Evolutionary conservation across 2,888 invertebrate species (phyloP).

Genomic region (Trissoscelio sp.): DNA sequence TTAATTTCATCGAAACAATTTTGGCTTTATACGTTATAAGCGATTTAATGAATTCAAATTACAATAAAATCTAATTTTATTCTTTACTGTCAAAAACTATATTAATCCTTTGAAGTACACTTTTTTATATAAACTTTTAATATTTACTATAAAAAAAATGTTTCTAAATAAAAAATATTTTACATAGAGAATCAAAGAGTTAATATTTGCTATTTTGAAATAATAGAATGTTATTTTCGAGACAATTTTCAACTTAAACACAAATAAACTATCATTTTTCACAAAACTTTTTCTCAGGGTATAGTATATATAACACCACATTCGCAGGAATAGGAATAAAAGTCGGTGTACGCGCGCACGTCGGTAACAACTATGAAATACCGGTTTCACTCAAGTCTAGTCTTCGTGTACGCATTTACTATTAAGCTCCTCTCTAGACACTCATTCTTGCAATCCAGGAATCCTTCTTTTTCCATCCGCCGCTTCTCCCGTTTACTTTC

Average conservation of each 20-base stretch:
- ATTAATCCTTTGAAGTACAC: no score
- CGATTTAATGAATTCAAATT: no score
- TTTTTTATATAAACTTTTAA: no score
- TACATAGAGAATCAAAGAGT: no score
- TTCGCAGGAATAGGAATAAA: constrained; percentile 41
- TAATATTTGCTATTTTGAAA: no score
- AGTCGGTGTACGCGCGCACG: constrained; percentile 32
- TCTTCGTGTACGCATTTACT: constrained; percentile 62
- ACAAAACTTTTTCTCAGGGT: not conserved
- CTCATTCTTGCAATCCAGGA: constrained; percentile 65
- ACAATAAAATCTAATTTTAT: no score
- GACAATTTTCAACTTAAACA: no score
- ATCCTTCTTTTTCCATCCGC: constrained; percentile 58
- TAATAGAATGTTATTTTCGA: not conserved
- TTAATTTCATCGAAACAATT: constrained; percentile 8
- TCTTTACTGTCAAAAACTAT: no score
- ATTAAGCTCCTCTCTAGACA: constrained; percentile 63
- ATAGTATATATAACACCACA: constrained; percentile 12
- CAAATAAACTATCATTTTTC: not conserved
- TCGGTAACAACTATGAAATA: constrained; percentile 57
- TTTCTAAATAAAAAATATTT: no score
- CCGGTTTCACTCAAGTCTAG: constrained; percentile 66
- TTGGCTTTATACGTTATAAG: no score
- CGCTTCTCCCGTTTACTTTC: constrained; percentile 65
- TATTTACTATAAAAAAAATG: no score